These are phyloP conservation scores for Pyralis farinalis DNA, from an alignment of 2,888 invertebrate species.

Conservation along the genomic window DNA sequence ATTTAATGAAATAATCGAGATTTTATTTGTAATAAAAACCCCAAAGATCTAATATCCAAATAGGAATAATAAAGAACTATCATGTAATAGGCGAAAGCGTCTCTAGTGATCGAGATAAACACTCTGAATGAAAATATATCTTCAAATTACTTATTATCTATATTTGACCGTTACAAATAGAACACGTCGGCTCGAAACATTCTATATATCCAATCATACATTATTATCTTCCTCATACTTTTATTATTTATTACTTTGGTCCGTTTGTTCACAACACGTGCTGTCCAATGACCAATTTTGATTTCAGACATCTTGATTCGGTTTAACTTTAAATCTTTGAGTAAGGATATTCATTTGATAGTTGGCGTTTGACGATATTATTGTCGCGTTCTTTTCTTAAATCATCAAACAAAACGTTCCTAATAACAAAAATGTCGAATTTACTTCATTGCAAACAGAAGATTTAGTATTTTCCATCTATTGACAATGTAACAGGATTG, in stretches of 20 bases:
- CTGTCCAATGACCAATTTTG: slow-evolving; percentile 27
- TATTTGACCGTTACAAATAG: slow-evolving; percentile 15
- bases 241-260: slow-evolving; percentile 47
- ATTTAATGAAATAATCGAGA: neutral
- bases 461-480: too few relatives aligned
- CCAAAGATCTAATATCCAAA: neutral
- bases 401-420: too few relatives aligned
- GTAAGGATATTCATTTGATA: too few relatives aligned
- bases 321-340: too few relatives aligned
- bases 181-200: slow-evolving; percentile 33
- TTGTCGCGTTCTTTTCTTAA: too few relatives aligned
- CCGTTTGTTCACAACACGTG: slow-evolving; percentile 42
- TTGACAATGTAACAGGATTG: too few relatives aligned
- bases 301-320: slow-evolving; percentile 17
- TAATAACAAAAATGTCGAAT: too few relatives aligned
- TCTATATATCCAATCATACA: slow-evolving; percentile 16
- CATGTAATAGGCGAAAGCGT: slow-evolving; percentile 3
- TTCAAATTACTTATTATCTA: slow-evolving; percentile 8
- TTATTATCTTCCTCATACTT: slow-evolving; percentile 12
- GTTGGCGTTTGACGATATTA: too few relatives aligned
- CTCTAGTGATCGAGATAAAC: slow-evolving; percentile 7
- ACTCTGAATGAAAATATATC: slow-evolving; percentile 5
- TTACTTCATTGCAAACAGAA: too few relatives aligned
- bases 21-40: neutral
- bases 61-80: neutral